A percentile compares a stretch with the other conserved stretches of the same genome.
Conservation (phyloP, 2,797 vertebrate species). For the Yasuhikotakia modesta region DNA sequence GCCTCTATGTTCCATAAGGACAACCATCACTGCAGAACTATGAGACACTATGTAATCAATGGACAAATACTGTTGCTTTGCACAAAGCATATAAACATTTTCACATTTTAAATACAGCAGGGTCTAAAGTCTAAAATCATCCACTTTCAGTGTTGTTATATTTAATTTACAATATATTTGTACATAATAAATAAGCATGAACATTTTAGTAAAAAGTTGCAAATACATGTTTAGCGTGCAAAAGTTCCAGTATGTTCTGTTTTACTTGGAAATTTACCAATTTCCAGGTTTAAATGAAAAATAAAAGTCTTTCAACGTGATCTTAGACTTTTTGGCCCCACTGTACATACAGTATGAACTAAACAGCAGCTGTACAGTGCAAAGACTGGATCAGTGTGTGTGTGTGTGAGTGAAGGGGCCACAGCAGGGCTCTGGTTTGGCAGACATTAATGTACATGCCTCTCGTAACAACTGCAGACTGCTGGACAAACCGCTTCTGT, state of each 20-base stretch:
- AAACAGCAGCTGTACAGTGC: too few relatives aligned
- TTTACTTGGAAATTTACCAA: neutral
- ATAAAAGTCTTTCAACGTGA: neutral
- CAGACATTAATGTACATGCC: slow-evolving; percentile 69
- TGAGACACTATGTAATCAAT: too few relatives aligned
- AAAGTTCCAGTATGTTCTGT: too few relatives aligned
- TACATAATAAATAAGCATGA: too few relatives aligned
- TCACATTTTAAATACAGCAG: too few relatives aligned
- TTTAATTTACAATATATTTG: too few relatives aligned
- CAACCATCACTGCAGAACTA: slow-evolving; percentile 12
- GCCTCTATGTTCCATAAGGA: slow-evolving; percentile 35
- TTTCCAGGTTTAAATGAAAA: neutral
- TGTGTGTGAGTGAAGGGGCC: slow-evolving; percentile 17
- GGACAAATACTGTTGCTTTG: slow-evolving; percentile 4
- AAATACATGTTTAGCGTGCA: too few relatives aligned
- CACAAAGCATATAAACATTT: too few relatives aligned
- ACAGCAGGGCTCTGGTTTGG: slow-evolving; percentile 46
- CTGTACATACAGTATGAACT: neutral
- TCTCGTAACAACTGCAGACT: slow-evolving; percentile 68
- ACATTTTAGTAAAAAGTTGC: too few relatives aligned
- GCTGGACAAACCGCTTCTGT: slow-evolving; percentile 60
- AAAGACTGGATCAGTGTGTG: neutral
- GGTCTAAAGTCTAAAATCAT: too few relatives aligned
- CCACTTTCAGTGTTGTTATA: too few relatives aligned
- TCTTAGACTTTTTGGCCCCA: neutral